phyloP scores from a whole-genome alignment of 2,888 invertebrate species.

The Tromatobia lineatoria region DNA sequence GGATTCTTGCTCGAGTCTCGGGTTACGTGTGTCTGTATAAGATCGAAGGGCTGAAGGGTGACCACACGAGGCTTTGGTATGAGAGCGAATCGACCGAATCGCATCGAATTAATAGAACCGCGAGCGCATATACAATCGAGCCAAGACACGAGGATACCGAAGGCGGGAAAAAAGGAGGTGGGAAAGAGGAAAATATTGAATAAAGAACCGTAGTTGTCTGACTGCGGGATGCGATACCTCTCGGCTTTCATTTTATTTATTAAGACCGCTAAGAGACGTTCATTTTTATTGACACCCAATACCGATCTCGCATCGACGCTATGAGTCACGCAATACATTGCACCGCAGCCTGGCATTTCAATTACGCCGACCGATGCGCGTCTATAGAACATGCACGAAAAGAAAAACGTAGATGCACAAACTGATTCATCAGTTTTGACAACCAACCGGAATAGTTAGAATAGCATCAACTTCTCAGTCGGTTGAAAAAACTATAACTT shows the following conservation, averaged over 20 bases:
- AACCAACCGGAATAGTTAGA: no score
- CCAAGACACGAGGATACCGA: constrained; percentile 54
- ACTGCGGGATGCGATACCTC: constrained; percentile 49
- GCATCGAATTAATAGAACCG: constrained; percentile 45
- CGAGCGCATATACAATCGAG: constrained; percentile 29
- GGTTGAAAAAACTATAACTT: no score
- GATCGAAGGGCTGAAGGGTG: constrained; percentile 35
- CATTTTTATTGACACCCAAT: constrained; percentile 79
- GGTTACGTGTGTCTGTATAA: constrained; percentile 54
- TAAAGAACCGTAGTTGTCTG: constrained; percentile 38
- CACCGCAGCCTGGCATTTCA: background rate
- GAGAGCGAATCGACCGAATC: constrained; percentile 51
- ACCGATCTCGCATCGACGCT: constrained; percentile 65
- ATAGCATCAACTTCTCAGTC: no score
- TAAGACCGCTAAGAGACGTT: constrained; percentile 48
- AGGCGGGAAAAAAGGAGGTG: constrained; percentile 47
- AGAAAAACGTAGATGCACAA: no score
- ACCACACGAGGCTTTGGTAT: constrained; percentile 45
- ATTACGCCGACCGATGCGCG: constrained; percentile 7
- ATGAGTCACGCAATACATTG: constrained; percentile 47
- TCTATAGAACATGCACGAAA: constrained; percentile 12
- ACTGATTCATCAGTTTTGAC: no score
- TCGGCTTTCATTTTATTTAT: constrained; percentile 12
- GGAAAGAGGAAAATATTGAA: constrained; percentile 41
- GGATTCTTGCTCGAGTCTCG: constrained; percentile 69